Evolutionary conservation across 2,113 vertebrate species (phyloP), one percentile per base, ranked within the genome.

Genomic region (Hassar affinis): DNA sequence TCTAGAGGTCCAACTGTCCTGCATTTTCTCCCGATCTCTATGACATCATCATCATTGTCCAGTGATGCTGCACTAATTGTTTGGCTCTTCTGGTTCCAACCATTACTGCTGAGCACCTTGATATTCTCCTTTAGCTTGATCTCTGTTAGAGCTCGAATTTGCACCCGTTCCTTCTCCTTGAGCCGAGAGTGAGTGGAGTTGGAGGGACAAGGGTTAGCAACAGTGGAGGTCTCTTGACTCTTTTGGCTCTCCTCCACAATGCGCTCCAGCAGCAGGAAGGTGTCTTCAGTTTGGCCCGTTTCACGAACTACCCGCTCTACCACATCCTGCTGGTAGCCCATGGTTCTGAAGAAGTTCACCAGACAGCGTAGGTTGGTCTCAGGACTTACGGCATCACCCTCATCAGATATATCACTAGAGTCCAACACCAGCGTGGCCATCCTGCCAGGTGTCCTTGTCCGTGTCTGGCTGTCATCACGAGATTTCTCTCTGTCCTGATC

Each of bases 261-360:
- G 87, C 95, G 95, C 87, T 98, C 96, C 76, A 99, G 91, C 33
- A 99, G 86, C 4, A 94, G 90, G 84, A 98, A 94, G 0, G 98
- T 96, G 61, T 99, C 98, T 66, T 95, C 95, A 0, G 93, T 94
- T 81, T 96, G 96, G 54, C 97, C 97, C 0, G 94, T 94, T 27
- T 94, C 92, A 85, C 88, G 90, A 80, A 99, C 95, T 42, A 98
- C 96, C n/a, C 95, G 96, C 86, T 97, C 96, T 54, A 99, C 97
- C 87, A 98, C 95, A 66, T 95, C 94, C 89, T 96, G 94, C 47
- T 95, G 95, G 91, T 99, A 99, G 17, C 98, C 98, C 98, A 99
- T 99, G 66, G 97, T 98, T 93, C 94, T 96, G 92, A 99, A 99
- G 85, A 99, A 99, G 86, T 99, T 98, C 30, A 99, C 97, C 77